phyloP scores from a whole-genome alignment of 2,888 invertebrate genomes.

The Amiota mariae region DNA sequence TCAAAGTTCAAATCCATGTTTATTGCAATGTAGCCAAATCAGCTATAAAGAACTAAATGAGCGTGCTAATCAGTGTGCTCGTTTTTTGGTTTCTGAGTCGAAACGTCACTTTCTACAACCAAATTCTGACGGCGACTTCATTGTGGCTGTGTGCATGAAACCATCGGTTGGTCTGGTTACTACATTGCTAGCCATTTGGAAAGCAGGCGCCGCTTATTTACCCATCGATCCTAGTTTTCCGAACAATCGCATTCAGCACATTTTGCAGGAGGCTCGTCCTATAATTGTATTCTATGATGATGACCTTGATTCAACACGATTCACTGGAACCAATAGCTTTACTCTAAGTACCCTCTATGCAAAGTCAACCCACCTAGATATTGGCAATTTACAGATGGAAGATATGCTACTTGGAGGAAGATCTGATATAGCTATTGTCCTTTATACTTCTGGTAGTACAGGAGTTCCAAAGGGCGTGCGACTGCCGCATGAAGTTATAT shows the following conservation, averaged over 20 bases:
- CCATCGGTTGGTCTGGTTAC: conserved; percentile 82
- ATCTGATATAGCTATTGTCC: conserved; percentile 66
- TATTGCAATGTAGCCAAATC: conserved; percentile 55
- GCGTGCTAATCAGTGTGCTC: conserved; percentile 74
- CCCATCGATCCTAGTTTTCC: conserved; percentile 86
- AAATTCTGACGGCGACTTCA: conserved; percentile 81
- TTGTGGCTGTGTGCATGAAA: conserved; percentile 86
- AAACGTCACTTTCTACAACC: conserved; percentile 62
- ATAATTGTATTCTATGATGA: conserved; percentile 79
- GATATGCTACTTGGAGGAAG: conserved; percentile 70
- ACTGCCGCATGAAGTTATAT: conserved; percentile 82
- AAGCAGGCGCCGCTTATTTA: conserved; percentile 88
- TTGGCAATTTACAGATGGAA: conserved; percentile 67
- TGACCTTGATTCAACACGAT: conserved; percentile 62
- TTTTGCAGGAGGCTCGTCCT: conserved; percentile 83
- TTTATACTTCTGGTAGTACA: conserved; percentile 85
- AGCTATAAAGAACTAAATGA: conserved; percentile 74
- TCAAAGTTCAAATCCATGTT: conserved; percentile 25
- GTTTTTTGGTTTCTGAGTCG: conserved; percentile 66
- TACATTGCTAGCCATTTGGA: conserved; percentile 83
- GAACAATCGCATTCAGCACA: conserved; percentile 82
- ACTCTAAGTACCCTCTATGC: conserved; percentile 62
- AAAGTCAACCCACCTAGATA: conserved; percentile 59
- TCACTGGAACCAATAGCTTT: conserved; percentile 59
- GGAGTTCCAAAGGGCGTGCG: conserved; percentile 93